phyloP scores from a whole-genome alignment of 92 coral and sea anemone species.

The Paramuricea clavata region DNA sequence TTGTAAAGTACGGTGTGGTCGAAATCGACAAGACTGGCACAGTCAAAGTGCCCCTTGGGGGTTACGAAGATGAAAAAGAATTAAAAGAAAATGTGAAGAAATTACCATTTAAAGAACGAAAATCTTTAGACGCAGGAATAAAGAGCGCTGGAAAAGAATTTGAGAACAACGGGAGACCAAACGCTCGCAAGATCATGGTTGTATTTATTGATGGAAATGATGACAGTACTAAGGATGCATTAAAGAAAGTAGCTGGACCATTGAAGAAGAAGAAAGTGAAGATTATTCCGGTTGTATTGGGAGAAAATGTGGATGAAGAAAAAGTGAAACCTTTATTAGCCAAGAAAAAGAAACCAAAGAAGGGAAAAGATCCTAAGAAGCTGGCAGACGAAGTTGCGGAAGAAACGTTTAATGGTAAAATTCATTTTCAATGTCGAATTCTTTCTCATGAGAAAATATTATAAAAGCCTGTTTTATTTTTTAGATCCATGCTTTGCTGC shows the following conservation, averaged over 20 bases:
- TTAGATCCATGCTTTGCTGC: constrained; percentile 46
- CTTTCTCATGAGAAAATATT: too few species aligned
- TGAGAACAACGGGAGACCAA: constrained; percentile 46
- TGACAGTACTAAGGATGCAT: constrained; percentile 54
- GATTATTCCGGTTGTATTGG: constrained; percentile 68
- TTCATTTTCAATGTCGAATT: background rate
- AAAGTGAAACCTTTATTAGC: constrained; percentile 69
- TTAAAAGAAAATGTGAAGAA: constrained; percentile 30
- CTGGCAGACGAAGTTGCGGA: constrained; percentile 77
- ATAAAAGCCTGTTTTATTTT: background rate
- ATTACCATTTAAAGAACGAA: constrained; percentile 35
- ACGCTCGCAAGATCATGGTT: constrained; percentile 67
- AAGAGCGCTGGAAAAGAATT: background rate
- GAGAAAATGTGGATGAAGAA: constrained; percentile 54
- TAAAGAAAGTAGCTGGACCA: constrained; percentile 45
- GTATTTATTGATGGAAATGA: constrained; percentile 62
- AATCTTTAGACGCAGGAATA: background rate
- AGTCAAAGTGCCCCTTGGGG: constrained; percentile 1
- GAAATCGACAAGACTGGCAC: background rate
- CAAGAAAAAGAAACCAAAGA: constrained; percentile 75
- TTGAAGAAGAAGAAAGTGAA: constrained; percentile 62
- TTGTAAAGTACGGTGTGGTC: background rate
- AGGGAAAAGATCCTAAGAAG: constrained; percentile 59
- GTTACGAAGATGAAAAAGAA: constrained; percentile 38
- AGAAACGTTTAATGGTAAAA: constrained; percentile 78